Conservation (phyloP, 2,113 vertebrate genomes). For the Morone chrysops region DNA sequence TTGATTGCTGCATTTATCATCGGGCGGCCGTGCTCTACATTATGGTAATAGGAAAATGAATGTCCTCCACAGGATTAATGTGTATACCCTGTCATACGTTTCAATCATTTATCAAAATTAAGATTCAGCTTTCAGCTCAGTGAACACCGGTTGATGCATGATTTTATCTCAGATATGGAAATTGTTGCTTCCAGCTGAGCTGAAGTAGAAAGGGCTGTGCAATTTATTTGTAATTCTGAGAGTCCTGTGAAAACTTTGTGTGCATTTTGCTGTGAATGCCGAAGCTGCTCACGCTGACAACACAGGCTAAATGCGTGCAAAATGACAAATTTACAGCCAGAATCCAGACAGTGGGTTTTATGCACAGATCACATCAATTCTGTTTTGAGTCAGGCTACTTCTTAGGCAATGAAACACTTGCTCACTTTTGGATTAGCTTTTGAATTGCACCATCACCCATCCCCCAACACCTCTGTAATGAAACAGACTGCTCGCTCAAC, state of each 20-base stretch:
- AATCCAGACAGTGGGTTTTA: slow-evolving; percentile 4
- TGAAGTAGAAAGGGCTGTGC: slow-evolving; percentile 25
- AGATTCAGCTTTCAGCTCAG: slow-evolving; percentile 69
- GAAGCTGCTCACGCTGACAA: neutral
- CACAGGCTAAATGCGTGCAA: neutral
- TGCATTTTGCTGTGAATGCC: slow-evolving; percentile 2
- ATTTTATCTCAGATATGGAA: slow-evolving; percentile 65
- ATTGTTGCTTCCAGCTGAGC: slow-evolving; percentile 56
- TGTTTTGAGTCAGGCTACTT: slow-evolving; percentile 46
- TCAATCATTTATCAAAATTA: slow-evolving; percentile 86
- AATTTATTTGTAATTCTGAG: slow-evolving; percentile 10
- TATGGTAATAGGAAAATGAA: slow-evolving; percentile 86
- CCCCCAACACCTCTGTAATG: slow-evolving; percentile 74
- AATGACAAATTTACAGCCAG: neutral
- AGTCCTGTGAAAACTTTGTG: slow-evolving; percentile 26
- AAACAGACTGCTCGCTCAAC: slow-evolving; percentile 65
- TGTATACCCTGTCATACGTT: slow-evolving; percentile 83
- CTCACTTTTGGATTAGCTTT: slow-evolving; percentile 70
- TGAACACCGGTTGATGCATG: slow-evolving; percentile 61
- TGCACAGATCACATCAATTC: slow-evolving; percentile 38
- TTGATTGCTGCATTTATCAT: slow-evolving; percentile 87
- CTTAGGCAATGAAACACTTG: slow-evolving; percentile 64
- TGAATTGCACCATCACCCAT: slow-evolving; percentile 65
- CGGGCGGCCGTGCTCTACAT: slow-evolving; percentile 76
- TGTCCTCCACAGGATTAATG: slow-evolving; percentile 84